phyloP scores from a whole-genome alignment of 2,113 vertebrate species.

The Mustela lutreola region DNA sequence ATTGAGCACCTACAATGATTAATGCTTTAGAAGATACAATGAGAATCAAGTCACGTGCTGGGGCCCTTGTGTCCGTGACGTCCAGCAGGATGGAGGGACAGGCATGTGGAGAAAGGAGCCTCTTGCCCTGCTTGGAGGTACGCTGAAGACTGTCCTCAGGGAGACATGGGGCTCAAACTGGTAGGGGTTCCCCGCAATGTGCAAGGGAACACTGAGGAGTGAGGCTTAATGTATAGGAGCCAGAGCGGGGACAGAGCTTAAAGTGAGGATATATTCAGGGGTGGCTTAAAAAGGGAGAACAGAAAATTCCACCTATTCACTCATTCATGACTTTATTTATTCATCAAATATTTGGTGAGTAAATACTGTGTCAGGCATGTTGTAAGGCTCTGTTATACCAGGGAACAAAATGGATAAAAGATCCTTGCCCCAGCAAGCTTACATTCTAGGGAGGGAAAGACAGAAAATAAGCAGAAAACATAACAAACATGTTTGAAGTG shows the following conservation, averaged over 20 bases:
- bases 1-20: not conserved
- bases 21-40: not conserved
- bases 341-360: not conserved
- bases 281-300: not conserved
- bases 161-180: not conserved
- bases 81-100: not conserved
- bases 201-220: not conserved
- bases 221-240: not conserved
- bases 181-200: not conserved
- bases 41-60: not conserved
- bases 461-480: not conserved
- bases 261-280: not conserved
- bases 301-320: not conserved
- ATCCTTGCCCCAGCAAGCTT: not conserved
- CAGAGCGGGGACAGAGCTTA: not conserved
- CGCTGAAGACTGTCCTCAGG: not conserved
- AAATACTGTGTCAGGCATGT: not conserved
- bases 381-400: not conserved
- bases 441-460: not conserved
- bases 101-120: not conserved
- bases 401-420: not conserved
- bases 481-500: not conserved
- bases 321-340: not conserved
- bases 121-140: no score
- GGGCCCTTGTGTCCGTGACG: not conserved